Evolutionary conservation across 1,140 invertebrate species (phyloP).

Genomic region (Oreohelix idahoensis): DNA sequence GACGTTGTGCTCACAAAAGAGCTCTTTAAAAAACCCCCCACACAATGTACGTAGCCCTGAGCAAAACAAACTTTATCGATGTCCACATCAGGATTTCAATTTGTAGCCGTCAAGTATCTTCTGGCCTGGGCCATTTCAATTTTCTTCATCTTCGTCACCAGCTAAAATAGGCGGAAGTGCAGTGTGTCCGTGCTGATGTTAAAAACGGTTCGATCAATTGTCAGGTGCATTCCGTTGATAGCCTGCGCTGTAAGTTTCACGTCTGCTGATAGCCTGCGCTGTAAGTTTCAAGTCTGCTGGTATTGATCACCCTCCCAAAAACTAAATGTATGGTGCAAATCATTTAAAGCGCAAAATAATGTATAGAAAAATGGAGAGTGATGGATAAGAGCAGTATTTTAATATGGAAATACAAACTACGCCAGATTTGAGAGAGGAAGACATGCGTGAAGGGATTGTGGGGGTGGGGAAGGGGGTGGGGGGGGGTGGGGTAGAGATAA

Average conservation of each 20-base stretch:
- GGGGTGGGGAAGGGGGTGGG: background rate
- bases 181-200: background rate
- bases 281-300: background rate
- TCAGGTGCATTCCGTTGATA: background rate
- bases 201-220: background rate
- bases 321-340: background rate
- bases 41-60: background rate
- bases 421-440: background rate
- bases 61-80: background rate
- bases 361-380: background rate
- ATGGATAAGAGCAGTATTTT: background rate
- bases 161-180: conserved; percentile 4
- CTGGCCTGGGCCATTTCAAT: conserved; percentile 3
- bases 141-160: conserved; percentile 5
- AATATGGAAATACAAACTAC: background rate
- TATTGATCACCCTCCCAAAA: background rate
- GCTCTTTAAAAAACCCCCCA: background rate
- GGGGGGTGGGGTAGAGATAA: background rate
- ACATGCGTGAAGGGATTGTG: too few relatives aligned
- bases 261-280: background rate
- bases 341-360: background rate
- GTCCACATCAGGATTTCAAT: background rate
- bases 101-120: background rate
- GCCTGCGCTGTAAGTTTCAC: background rate
- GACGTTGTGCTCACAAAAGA: too few relatives aligned